Evolutionary conservation across 2,797 vertebrate genomes (phyloP).

Genomic region (Phalloptychus januarius): DNA sequence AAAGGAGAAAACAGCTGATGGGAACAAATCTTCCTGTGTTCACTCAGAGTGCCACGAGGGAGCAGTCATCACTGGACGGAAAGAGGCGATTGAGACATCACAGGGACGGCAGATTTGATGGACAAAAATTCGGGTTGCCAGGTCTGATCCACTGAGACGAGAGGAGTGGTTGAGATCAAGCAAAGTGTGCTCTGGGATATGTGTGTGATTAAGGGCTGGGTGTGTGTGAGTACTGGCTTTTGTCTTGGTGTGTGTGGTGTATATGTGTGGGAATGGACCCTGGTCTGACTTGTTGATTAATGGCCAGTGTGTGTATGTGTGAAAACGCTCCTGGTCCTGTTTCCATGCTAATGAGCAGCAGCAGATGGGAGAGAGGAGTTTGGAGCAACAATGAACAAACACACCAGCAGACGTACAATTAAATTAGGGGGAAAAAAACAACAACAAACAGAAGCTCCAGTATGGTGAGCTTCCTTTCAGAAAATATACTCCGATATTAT

Average conservation of each 20-base stretch:
- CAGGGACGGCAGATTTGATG: conserved; percentile 52
- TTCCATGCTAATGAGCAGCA: conserved; percentile 80
- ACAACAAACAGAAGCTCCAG: conserved; percentile 51
- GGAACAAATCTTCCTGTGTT: conserved; percentile 67
- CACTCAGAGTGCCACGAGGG: conserved; percentile 42
- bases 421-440: conserved; percentile 29
- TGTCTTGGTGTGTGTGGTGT: conserved; percentile 69
- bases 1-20: conserved; percentile 66
- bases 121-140: conserved; percentile 57
- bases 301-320: conserved; percentile 81
- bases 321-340: conserved; percentile 77
- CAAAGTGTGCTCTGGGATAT: conserved; percentile 71
- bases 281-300: conserved; percentile 82
- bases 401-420: conserved; percentile 67
- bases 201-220: conserved; percentile 62
- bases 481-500: conserved; percentile 20
- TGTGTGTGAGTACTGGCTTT: conserved; percentile 68
- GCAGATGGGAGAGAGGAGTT: conserved; percentile 80
- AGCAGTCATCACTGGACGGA: conserved; percentile 51
- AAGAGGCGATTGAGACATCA: conserved; percentile 59
- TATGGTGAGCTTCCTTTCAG: conserved; percentile 32
- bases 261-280: conserved; percentile 80
- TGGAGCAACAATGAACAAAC: conserved; percentile 77
- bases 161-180: conserved; percentile 62
- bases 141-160: conserved; percentile 64